These are phyloP conservation scores for Cryptocephalus primarius DNA, from an alignment of 2,888 invertebrate species.

Conservation along the genomic window DNA sequence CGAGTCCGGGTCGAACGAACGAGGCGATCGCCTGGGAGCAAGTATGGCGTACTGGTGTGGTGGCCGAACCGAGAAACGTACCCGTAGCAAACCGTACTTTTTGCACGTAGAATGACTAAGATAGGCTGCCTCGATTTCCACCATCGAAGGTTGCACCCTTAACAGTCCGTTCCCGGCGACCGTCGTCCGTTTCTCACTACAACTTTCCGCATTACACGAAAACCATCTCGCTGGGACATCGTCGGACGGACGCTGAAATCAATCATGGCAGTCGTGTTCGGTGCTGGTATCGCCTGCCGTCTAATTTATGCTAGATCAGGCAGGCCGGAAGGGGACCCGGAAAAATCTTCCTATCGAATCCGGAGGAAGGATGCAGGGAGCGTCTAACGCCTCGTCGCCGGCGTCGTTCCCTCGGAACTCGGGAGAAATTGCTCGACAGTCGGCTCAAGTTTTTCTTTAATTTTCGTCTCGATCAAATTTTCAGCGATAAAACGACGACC, in stretches of 20 bases:
- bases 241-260: constrained; percentile 37
- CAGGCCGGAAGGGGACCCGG: too few species aligned
- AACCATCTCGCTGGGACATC: constrained; percentile 24
- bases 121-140: constrained; percentile 15
- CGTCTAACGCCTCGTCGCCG: too few species aligned
- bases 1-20: not conserved
- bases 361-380: too few species aligned
- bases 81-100: constrained; percentile 26
- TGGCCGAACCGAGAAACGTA: constrained; percentile 7
- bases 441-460: too few species aligned
- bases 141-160: constrained; percentile 6
- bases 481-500: too few species aligned
- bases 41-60: constrained; percentile 24
- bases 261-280: constrained; percentile 34
- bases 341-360: too few species aligned
- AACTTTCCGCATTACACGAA: constrained; percentile 32
- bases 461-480: too few species aligned
- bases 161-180: constrained; percentile 29
- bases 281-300: constrained; percentile 28
- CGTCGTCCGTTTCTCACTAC: constrained; percentile 24
- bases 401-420: too few species aligned
- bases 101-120: constrained; percentile 24
- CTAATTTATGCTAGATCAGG: not conserved
- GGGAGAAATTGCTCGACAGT: too few species aligned
- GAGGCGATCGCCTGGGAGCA: constrained; percentile 5